These are phyloP conservation scores for Brevimyrus niger DNA, from an alignment of 2,113 vertebrate species.

Conservation along the genomic window DNA sequence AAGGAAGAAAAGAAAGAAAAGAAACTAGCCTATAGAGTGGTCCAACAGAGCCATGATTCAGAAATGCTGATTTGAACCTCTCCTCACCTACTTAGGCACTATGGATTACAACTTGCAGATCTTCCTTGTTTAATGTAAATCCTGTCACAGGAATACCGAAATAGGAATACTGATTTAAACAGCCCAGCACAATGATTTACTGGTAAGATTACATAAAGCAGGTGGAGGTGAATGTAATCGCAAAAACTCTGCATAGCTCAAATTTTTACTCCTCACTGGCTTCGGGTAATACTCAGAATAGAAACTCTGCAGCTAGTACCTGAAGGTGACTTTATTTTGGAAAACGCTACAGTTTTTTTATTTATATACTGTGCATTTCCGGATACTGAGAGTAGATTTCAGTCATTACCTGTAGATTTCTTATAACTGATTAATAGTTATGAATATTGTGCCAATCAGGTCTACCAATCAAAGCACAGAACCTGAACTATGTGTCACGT, in stretches of 20 bases:
- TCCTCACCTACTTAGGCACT: not conserved
- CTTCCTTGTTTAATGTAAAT: not conserved
- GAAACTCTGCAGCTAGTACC: not conserved
- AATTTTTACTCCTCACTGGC: not conserved
- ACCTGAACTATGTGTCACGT: not conserved
- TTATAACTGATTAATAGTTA: not conserved
- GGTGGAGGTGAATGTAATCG: not conserved
- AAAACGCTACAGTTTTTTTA: not conserved
- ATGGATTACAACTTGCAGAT: not conserved
- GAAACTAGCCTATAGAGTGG: not conserved
- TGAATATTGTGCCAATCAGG: not conserved
- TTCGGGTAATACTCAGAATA: not conserved
- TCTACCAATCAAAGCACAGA: not conserved
- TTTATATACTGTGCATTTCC: not conserved
- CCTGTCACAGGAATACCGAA: not conserved
- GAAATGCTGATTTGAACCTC: not conserved
- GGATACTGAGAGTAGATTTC: not conserved
- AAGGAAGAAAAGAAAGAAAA: not conserved
- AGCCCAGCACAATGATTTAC: not conserved
- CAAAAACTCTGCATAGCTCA: not conserved
- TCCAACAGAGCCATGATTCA: not conserved
- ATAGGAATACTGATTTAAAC: not conserved
- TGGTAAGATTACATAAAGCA: not conserved
- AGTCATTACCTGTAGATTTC: not conserved
- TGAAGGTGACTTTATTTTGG: not conserved